Percentiles rank a stretch among this genome's conserved stretches.
Evolutionary conservation across 2,888 invertebrate genomes (phyloP).

Genomic region (Bombylius major): DNA sequence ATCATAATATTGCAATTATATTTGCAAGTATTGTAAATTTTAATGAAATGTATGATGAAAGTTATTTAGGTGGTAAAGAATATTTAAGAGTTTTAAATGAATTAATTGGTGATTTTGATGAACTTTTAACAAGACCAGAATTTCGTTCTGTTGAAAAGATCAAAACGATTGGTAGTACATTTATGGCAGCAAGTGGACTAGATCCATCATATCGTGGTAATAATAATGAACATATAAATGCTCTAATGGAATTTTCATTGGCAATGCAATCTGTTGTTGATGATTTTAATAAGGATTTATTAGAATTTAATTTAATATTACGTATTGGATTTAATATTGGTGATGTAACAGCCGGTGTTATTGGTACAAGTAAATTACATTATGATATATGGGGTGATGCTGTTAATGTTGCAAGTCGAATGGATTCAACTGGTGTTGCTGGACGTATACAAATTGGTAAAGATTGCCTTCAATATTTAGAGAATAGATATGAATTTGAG

Average conservation of each 20-base stretch:
- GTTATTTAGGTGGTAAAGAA: conserved; percentile 88
- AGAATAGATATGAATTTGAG: conserved; percentile 70
- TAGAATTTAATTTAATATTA: conserved; percentile 78
- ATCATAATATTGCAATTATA: conserved; percentile 82
- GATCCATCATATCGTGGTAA: conserved; percentile 64
- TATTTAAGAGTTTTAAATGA: conserved; percentile 91
- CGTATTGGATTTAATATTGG: conserved; percentile 86
- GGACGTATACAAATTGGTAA: conserved; percentile 75
- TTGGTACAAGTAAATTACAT: conserved; percentile 89
- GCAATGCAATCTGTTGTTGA: conserved; percentile 80
- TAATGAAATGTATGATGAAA: conserved; percentile 96
- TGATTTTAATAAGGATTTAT: conserved; percentile 77
- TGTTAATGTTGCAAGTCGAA: conserved; percentile 91
- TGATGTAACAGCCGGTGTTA: conserved; percentile 92
- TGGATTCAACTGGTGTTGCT: conserved; percentile 91
- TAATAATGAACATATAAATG: conserved; percentile 61
- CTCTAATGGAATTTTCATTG: conserved; percentile 86
- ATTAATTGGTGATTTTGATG: conserved; percentile 91
- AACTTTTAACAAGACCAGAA: conserved; percentile 66
- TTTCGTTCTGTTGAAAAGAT: conserved; percentile 91
- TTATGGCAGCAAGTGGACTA: conserved; percentile 94
- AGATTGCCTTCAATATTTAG: conserved; percentile 56
- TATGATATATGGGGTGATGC: conserved; percentile 99
- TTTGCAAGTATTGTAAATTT: conserved; percentile 96
- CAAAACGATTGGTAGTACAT: conserved; percentile 92